Base-by-base conservation (phyloP, 2,113 vertebrate genomes). In the Erythrocercus mccallii region DNA sequence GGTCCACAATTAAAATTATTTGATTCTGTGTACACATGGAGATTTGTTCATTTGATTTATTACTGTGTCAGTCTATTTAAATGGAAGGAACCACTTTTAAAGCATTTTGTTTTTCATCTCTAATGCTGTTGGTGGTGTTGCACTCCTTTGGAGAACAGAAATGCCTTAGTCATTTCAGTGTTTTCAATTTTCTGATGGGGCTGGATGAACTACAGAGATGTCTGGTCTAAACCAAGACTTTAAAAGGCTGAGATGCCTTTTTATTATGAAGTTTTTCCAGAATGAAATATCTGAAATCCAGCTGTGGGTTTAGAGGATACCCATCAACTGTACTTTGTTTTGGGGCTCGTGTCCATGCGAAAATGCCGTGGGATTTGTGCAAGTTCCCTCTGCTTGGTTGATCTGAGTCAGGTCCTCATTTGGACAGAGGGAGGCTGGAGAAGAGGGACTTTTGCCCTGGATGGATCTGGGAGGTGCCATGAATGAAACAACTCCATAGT, bases 61-160 rank as follows among this genome's bases (percentile, higher is more conserved):
- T 86, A 44, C 33, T 33, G 25, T 56, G 77, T 95, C 83, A 65
- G 72, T 48, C 76, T 72, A 65, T 94, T 92, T 74, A 93, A 96
- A 90, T 76, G 21, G 86, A 81, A 81, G 60, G 76, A 94, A 65
- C 72, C 76, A 42, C 81, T 95, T 95, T 94, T 69, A 61, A 96
- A 89, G 62, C 58, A 45, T 64, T 86, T 92, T 92, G 73, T 2
- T 93, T 96, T 96, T 96, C 62, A 88, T 95, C 71, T 91, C 81
- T 66, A 73, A 51, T 65, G 30, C 58, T 80, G 35, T 45, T 92
- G 68, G 64, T 83, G 80, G 62, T 47, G 42, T 88, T 90, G 58
- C 64, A 24, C 71, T 92, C 79, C 56, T 83, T 51, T 72, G n/a
- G 90, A 83, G 85, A 88, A 15, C 25, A 83, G 66, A 90, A 94